phyloP scores from a whole-genome alignment of 2,113 vertebrate genomes.

The Cynoglossus semilaevis region DNA sequence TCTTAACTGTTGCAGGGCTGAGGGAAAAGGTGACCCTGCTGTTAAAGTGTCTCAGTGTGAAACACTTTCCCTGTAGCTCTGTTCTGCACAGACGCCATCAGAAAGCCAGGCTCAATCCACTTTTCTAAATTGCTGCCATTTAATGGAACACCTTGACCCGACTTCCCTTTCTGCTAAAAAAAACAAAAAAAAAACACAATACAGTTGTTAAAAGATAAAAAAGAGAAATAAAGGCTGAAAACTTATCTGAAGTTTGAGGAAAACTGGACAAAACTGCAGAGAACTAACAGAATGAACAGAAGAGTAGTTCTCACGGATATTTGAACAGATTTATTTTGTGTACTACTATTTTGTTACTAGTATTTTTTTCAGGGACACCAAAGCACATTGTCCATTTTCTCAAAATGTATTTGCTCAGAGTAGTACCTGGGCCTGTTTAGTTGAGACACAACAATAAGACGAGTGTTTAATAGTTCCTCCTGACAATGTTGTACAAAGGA shows the following conservation, averaged over 20 bases:
- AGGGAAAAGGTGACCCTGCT: conserved; percentile 67
- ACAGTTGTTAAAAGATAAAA: background rate
- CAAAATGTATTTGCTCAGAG: too few relatives aligned
- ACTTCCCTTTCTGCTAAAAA: conserved; percentile 60
- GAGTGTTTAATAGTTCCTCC: too few relatives aligned
- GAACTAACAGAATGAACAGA: background rate
- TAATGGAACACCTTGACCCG: conserved; percentile 72
- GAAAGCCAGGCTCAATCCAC: conserved; percentile 62
- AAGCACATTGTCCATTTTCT: too few relatives aligned
- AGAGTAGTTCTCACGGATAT: too few relatives aligned
- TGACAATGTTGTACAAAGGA: too few relatives aligned
- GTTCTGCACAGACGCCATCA: conserved; percentile 55
- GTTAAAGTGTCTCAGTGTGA: conserved; percentile 58
- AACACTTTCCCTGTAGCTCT: conserved; percentile 61
- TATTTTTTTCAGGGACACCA: too few relatives aligned
- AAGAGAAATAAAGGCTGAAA: background rate
- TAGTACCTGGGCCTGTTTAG: too few relatives aligned
- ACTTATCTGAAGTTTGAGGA: conserved; percentile 45
- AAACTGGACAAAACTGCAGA: conserved; percentile 61
- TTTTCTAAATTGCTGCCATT: conserved; percentile 68
- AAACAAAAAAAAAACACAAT: conserved; percentile 57
- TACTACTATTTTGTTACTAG: too few relatives aligned
- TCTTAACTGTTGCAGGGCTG: conserved; percentile 27
- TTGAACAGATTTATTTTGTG: too few relatives aligned
- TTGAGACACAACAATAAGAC: too few relatives aligned